Percentiles rank a stretch among this genome's conserved stretches.
These are phyloP conservation scores for Alcis repandata DNA, from an alignment of 2,888 invertebrate genomes.

Conservation along the genomic window DNA sequence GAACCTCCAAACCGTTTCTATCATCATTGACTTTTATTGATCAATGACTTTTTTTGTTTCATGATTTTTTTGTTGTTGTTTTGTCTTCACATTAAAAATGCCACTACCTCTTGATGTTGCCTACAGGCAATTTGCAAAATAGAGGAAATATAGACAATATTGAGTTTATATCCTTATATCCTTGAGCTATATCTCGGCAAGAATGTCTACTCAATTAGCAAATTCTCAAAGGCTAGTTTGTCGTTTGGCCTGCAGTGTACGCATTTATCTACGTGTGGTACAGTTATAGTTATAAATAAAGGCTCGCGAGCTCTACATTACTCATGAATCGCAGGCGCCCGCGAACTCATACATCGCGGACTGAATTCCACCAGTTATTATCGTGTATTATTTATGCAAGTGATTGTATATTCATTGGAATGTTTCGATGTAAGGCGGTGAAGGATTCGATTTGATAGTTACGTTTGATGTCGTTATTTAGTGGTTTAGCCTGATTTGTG, in stretches of 20 bases:
- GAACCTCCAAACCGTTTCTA: too few relatives aligned
- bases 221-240: slow-evolving; percentile 28
- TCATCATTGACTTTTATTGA: too few relatives aligned
- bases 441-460: slow-evolving; percentile 42
- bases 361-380: slow-evolving; percentile 49
- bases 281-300: slow-evolving; percentile 79
- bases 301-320: slow-evolving; percentile 66
- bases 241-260: slow-evolving; percentile 56
- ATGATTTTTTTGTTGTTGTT: too few relatives aligned
- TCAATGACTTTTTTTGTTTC: too few relatives aligned
- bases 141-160: too few relatives aligned
- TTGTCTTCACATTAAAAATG: too few relatives aligned
- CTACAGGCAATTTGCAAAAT: too few relatives aligned
- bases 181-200: background rate
- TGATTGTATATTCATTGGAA: slow-evolving; percentile 62
- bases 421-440: slow-evolving; percentile 53
- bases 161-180: too few relatives aligned
- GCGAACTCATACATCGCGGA: slow-evolving; percentile 46
- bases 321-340: slow-evolving; percentile 63
- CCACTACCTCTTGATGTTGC: too few relatives aligned
- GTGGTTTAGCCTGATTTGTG: background rate
- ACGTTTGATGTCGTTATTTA: slow-evolving; percentile 38
- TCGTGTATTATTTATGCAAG: slow-evolving; percentile 54
- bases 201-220: background rate
- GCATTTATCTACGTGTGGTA: slow-evolving; percentile 75